Evolutionary conservation across 2,888 invertebrate genomes (phyloP), one percentile per base, ranked within the genome.

Genomic region (Melinaea marsaeus): DNA sequence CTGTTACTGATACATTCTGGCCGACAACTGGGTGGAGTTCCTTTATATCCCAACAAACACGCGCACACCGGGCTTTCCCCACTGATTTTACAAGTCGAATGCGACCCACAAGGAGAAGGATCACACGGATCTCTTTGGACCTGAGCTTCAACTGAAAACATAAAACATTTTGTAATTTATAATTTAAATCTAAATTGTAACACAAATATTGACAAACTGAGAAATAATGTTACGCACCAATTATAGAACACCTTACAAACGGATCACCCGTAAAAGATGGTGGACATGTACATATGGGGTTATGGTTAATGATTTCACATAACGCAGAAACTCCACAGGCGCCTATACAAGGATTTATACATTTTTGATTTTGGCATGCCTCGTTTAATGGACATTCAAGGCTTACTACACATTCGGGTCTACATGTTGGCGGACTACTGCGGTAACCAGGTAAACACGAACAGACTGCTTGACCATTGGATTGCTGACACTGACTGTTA

Each of bases 1-100:
- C 93, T 93, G 75, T 95, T 95, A 69, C 94, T 94, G 57, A 94
- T 92, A 80, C 96, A 97, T 86, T 96, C 96, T 3, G 95, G 95
- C 68, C 94, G 90, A 75, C 96, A 96, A 74, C 94, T 94, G 69
- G 95, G 95, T 47, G 96, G 95, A 34, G 92, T 86, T 58, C 95
- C 95, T 67, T 92, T 91, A 72, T 93, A 94, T 69, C 91, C 92
- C 58, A 93, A 90, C 60, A 94, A 81, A 75, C 96, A 96, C 37
- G 95, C 94, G 76, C 96, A 96, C 2, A 95, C 92, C 2, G 95
- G 95, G 57, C 92, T 92, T 65, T 94, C 93, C 34, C 93, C 93
- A 47, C 92, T 88, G 60, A 93, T 88, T 81, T 92, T 93, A 75
- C 96, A 96, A 72, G 94, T 91, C 0, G 95, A 92, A 78, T 95